Evolutionary conservation across 2,888 invertebrate species (phyloP).

Genomic region (Chirona hameri): DNA sequence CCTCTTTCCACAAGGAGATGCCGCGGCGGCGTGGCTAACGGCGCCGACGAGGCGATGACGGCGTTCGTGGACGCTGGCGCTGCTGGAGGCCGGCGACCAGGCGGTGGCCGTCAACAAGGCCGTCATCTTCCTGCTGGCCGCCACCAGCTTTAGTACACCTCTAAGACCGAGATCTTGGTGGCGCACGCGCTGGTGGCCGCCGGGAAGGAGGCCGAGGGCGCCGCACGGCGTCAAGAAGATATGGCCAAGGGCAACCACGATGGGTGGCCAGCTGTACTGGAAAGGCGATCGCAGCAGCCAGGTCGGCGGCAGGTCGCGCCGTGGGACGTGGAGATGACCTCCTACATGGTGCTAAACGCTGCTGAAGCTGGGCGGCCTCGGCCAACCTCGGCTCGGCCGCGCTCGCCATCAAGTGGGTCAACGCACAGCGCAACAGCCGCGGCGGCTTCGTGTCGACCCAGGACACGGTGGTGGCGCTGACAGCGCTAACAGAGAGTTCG

Average conservation of each 20-base stretch:
- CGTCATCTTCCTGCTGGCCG: not conserved
- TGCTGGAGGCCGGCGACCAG: conserved; percentile 52
- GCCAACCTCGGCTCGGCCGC: conserved; percentile 56
- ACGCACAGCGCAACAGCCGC: conserved; percentile 60
- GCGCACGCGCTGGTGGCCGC: conserved; percentile 1
- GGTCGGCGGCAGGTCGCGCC: conserved; percentile 43
- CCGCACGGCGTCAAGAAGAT: not conserved
- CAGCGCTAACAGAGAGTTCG: conserved; percentile 32
- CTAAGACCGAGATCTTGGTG: conserved; percentile 9
- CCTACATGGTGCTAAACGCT: conserved; percentile 62
- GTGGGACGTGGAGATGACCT: conserved; percentile 65
- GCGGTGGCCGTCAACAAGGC: not conserved
- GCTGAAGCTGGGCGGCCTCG: conserved; percentile 45
- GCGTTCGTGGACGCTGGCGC: conserved; percentile 64
- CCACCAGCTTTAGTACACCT: not conserved
- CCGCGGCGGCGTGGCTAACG: not conserved
- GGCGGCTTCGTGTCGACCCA: conserved; percentile 54
- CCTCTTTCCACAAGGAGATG: conserved; percentile 13
- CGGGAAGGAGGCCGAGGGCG: not conserved
- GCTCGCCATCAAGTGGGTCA: conserved; percentile 67
- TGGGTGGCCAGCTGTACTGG: not conserved
- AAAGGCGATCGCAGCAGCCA: not conserved
- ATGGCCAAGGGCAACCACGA: not conserved
- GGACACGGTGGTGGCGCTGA: conserved; percentile 36
- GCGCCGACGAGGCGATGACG: conserved; percentile 57